Percentiles rank a stretch among this genome's conserved stretches.
phyloP scores from a whole-genome alignment of 2,888 invertebrate species.

The Tinea pellionella region DNA sequence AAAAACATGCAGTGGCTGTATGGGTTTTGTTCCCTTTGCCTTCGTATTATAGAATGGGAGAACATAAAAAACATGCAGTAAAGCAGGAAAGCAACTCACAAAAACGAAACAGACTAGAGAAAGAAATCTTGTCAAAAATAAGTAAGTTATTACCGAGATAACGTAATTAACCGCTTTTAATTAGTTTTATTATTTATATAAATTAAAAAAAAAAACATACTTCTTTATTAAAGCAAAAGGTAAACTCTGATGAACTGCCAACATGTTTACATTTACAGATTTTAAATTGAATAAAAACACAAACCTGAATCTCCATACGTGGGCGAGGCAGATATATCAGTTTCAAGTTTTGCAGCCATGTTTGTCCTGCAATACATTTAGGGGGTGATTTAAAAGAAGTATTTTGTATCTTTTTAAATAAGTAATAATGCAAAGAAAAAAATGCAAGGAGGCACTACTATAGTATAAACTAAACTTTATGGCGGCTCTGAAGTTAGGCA shows the following conservation, averaged over 20 bases:
- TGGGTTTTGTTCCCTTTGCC: no score
- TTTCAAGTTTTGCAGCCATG: slow-evolving; percentile 57
- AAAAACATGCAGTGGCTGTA: no score
- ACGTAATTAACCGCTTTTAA: not conserved
- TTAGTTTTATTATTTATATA: not conserved
- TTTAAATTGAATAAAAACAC: slow-evolving; percentile 21
- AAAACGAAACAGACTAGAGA: not conserved
- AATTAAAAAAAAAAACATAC: not conserved
- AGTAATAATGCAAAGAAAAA: no score
- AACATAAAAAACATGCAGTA: not conserved
- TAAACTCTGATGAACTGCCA: no score
- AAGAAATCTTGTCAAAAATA: not conserved
- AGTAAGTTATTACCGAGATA: no score
- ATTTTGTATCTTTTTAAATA: not conserved
- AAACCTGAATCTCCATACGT: slow-evolving; percentile 58
- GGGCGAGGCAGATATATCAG: slow-evolving; percentile 49
- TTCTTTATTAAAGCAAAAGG: no score
- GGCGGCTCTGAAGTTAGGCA: no score
- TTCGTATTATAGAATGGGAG: no score
- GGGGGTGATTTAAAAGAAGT: slow-evolving; percentile 13
- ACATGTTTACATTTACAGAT: no score
- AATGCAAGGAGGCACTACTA: no score
- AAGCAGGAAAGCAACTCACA: not conserved
- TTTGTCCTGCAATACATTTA: slow-evolving; percentile 55
- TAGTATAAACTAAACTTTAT: no score